phyloP scores from a whole-genome alignment of 2,113 vertebrate genomes.

The Arothron firmamentum region DNA sequence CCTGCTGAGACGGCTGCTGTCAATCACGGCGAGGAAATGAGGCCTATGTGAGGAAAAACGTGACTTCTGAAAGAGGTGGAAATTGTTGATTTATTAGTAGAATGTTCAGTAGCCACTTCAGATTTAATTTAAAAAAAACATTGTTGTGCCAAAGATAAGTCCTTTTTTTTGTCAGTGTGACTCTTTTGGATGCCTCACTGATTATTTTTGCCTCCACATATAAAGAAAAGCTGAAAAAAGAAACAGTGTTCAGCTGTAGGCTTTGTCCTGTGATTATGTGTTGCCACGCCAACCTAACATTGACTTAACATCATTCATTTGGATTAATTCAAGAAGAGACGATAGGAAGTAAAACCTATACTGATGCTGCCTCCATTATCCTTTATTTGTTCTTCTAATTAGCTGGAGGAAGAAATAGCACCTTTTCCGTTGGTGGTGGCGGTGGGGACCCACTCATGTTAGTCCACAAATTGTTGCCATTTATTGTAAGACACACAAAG shows the following conservation, averaged over 20 bases:
- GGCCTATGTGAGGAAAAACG: slow-evolving; percentile 33
- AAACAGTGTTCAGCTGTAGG: no score
- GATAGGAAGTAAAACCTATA: no score
- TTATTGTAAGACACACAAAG: slow-evolving; percentile 28
- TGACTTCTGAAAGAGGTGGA: slow-evolving; percentile 23
- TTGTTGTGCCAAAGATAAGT: slow-evolving; percentile 4
- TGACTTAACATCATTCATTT: no score
- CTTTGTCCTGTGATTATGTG: no score
- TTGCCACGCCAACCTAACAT: no score
- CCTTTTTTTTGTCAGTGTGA: neutral
- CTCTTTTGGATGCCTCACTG: slow-evolving; percentile 7
- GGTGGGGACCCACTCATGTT: neutral
- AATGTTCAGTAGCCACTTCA: slow-evolving; percentile 8
- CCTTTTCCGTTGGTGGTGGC: neutral
- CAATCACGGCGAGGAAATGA: slow-evolving; percentile 35
- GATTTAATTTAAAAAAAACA: slow-evolving; percentile 18
- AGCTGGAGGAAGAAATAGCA: slow-evolving; percentile 4
- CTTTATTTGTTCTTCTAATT: no score
- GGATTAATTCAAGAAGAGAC: no score
- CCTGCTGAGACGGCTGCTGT: slow-evolving; percentile 31
- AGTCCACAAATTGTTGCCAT: slow-evolving; percentile 33
- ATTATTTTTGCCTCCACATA: slow-evolving; percentile 1
- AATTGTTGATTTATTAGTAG: slow-evolving; percentile 32
- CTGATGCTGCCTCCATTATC: no score
- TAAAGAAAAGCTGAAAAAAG: no score